Conservation (phyloP, 2,888 invertebrate genomes). For the Stenchaetothrips biformis region DNA sequence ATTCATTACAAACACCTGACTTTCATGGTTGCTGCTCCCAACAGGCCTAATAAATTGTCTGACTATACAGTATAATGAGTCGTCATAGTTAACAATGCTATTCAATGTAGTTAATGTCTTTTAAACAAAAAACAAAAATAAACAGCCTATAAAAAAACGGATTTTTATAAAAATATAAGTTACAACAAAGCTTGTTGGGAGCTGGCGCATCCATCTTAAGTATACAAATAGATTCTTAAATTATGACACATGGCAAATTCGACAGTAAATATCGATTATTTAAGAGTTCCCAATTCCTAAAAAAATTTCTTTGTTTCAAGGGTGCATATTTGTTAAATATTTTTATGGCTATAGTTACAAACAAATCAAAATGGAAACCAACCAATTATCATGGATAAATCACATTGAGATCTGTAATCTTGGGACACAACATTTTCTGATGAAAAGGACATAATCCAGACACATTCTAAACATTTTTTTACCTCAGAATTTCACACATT, state of each 20-base stretch:
- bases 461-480: background rate
- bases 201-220: background rate
- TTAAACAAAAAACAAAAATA: background rate
- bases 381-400: background rate
- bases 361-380: background rate
- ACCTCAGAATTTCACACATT: background rate
- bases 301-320: background rate
- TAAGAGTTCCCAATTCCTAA: slow-evolving; percentile 1
- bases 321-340: background rate
- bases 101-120: background rate
- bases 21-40: slow-evolving; percentile 21
- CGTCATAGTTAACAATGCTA: background rate
- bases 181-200: slow-evolving; percentile 18
- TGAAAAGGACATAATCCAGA: background rate
- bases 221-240: slow-evolving; percentile 8
- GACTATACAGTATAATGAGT: background rate
- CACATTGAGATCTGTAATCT: background rate
- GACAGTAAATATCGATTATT: background rate
- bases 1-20: slow-evolving; percentile 25
- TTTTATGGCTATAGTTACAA: background rate
- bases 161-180: background rate
- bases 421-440: background rate
- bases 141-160: background rate
- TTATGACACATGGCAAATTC: slow-evolving; percentile 19
- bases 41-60: background rate